phyloP scores from a whole-genome alignment of 1,140 invertebrate species.

The Holotrichia oblita region DNA sequence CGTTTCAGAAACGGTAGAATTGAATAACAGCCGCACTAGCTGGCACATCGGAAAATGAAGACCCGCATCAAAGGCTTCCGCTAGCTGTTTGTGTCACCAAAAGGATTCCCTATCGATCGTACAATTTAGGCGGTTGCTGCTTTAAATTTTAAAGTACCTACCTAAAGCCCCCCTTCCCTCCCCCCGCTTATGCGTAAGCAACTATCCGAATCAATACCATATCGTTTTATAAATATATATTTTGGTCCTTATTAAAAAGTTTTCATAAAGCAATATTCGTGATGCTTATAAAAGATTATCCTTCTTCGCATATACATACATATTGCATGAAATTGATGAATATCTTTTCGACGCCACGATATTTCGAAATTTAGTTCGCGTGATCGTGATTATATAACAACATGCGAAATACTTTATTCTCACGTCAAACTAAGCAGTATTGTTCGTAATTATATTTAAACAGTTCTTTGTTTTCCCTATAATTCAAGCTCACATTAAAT shows the following conservation, averaged over 20 bases:
- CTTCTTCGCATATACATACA: no score
- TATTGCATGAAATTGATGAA: no score
- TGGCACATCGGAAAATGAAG: not conserved
- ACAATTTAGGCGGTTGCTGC: not conserved
- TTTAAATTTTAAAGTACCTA: not conserved
- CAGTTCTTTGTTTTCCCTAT: not conserved
- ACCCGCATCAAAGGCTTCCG: not conserved
- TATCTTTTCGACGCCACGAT: not conserved
- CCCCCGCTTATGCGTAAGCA: no score
- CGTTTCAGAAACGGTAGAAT: not conserved
- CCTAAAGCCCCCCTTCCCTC: no score
- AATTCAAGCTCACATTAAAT: not conserved
- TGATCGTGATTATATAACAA: conserved; percentile 8
- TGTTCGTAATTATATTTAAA: not conserved
- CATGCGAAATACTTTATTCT: no score
- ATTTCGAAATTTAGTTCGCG: not conserved
- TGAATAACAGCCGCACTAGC: not conserved
- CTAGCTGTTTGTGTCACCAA: not conserved
- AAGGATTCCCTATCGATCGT: not conserved
- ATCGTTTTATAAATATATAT: no score
- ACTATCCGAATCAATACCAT: no score
- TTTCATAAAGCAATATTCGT: no score
- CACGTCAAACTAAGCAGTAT: no score
- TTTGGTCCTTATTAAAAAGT: no score
- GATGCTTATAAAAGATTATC: no score